These are phyloP conservation scores for Eptesicus fuscus DNA, from an alignment of 2,113 vertebrate genomes.

Conservation along the genomic window DNA sequence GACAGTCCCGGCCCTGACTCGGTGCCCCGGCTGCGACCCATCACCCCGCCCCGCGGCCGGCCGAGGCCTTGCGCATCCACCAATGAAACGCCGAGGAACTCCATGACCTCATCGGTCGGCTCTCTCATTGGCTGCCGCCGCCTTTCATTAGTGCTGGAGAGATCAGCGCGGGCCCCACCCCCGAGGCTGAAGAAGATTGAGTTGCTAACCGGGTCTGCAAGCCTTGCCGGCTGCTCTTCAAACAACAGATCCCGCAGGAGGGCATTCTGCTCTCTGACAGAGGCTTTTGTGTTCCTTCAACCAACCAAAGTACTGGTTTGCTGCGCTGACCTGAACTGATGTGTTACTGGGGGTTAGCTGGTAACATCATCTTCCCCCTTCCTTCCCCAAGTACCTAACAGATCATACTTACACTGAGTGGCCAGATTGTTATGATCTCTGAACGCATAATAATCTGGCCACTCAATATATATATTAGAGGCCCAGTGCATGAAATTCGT, in stretches of 20 bases:
- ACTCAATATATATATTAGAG: no score
- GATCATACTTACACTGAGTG: no score
- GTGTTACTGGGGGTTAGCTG: neutral
- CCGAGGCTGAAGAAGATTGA: accelerated
- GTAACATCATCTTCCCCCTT: neutral
- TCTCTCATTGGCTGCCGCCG: slow-evolving; percentile 45
- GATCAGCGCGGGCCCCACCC: accelerated
- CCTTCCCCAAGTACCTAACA: neutral
- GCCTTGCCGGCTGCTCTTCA: neutral
- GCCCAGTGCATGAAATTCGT: no score
- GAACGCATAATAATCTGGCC: no score
- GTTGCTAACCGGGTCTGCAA: accelerated
- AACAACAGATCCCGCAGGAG: neutral
- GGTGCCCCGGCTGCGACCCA: accelerated
- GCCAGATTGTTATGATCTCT: no score
- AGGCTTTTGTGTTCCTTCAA: neutral
- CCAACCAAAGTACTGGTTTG: neutral
- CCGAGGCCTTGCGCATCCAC: neutral
- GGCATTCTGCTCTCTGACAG: neutral
- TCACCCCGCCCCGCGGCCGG: accelerated
- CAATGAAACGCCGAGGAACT: slow-evolving; percentile 25
- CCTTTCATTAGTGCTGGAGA: accelerated
- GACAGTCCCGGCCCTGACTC: accelerated
- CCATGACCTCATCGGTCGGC: slow-evolving; percentile 61
- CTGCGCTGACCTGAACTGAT: neutral